Percentiles rank a stretch among this genome's conserved stretches.
Evolutionary conservation across 1,140 invertebrate species (phyloP).

Genomic region (Babylonia areolata): DNA sequence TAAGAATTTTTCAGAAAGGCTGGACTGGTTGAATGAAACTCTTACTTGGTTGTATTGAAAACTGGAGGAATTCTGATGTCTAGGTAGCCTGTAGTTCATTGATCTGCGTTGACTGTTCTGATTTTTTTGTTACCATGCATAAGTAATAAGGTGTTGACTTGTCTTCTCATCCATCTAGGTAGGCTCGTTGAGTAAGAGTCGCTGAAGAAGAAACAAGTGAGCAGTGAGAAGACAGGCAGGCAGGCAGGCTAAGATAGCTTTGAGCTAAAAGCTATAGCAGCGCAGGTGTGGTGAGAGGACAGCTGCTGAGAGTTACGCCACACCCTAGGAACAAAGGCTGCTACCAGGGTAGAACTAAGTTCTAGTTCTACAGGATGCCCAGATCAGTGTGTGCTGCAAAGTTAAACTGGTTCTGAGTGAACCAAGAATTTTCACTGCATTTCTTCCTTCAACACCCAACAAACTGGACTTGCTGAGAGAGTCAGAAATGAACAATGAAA

Average conservation of each 20-base stretch:
- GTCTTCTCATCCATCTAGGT: constrained; percentile 38
- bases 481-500: background rate
- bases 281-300: background rate
- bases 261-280: background rate
- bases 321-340: background rate
- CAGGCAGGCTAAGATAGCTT: constrained; percentile 10
- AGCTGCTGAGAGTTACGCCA: background rate
- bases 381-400: background rate
- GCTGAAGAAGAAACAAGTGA: background rate
- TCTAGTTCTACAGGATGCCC: background rate
- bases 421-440: background rate
- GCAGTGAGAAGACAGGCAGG: background rate
- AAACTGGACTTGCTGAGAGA: background rate
- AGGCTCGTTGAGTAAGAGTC: constrained; percentile 33
- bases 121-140: background rate
- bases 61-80: background rate
- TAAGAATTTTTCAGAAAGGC: too few species aligned
- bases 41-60: background rate
- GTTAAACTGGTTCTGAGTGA: background rate
- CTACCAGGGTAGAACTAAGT: background rate
- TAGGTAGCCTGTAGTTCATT: background rate
- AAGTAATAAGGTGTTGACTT: background rate
- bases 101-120: background rate
- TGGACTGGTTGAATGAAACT: too few species aligned
- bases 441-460: background rate